These are phyloP conservation scores for Trissoscelio sp. DNA, from an alignment of 2,888 invertebrate genomes.

Conservation along the genomic window DNA sequence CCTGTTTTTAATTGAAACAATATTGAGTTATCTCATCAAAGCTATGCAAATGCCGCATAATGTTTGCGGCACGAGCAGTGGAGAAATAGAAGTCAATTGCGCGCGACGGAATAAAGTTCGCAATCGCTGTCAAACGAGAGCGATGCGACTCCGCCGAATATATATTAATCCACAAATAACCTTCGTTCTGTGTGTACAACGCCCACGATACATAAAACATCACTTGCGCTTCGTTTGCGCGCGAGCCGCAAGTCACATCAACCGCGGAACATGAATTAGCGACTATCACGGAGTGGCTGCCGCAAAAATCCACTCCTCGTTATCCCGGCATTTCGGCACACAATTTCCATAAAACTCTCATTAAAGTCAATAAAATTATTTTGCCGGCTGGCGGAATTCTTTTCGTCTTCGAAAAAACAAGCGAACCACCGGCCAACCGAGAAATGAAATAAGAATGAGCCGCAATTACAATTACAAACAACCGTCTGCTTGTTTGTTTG, in stretches of 20 bases:
- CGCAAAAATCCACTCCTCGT: slow-evolving; percentile 28
- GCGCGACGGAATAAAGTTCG: slow-evolving; percentile 28
- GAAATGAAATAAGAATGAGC: slow-evolving; percentile 27
- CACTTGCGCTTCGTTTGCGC: slow-evolving; percentile 12
- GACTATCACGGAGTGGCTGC: slow-evolving; percentile 3
- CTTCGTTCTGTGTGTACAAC: slow-evolving; percentile 1
- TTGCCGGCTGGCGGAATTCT: slow-evolving; percentile 36
- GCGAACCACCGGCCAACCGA: slow-evolving; percentile 43
- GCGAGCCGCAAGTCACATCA: background rate
- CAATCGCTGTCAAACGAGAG: slow-evolving; percentile 27
- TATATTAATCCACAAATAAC: slow-evolving; percentile 46
- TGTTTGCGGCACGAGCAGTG: slow-evolving; percentile 36
- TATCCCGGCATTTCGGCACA: slow-evolving; percentile 3
- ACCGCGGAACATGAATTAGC: slow-evolving; percentile 12
- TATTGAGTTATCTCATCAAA: slow-evolving; percentile 61
- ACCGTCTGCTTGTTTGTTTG: background rate
- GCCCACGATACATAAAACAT: slow-evolving; percentile 46
- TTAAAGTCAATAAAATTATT: slow-evolving; percentile 77
- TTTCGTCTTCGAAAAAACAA: slow-evolving; percentile 59
- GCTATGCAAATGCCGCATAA: slow-evolving; percentile 58
- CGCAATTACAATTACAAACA: slow-evolving; percentile 72
- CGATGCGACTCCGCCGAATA: slow-evolving; percentile 14
- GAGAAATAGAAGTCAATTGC: slow-evolving; percentile 55
- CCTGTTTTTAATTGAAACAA: slow-evolving; percentile 59
- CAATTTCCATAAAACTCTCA: slow-evolving; percentile 76